phyloP scores from a whole-genome alignment of 2,888 invertebrate genomes.

The Stenchaetothrips biformis region DNA sequence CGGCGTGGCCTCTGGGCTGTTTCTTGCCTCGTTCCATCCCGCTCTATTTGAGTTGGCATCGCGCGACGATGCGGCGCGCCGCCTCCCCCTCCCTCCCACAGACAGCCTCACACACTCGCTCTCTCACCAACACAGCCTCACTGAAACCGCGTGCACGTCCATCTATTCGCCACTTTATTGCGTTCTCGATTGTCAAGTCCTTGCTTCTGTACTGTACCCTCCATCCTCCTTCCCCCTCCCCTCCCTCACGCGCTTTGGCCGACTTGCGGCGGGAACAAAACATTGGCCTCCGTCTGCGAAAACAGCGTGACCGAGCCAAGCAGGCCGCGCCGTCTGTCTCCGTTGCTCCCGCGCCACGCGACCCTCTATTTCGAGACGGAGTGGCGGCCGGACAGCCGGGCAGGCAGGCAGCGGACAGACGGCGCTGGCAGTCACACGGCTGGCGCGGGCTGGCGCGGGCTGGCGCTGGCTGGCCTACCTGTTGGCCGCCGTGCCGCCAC shows the following conservation, averaged over 20 bases:
- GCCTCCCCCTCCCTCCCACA: background rate
- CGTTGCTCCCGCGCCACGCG: background rate
- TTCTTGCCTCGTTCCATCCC: background rate
- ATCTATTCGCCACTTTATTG: background rate
- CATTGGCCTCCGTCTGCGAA: too few relatives aligned
- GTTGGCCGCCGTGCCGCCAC: conserved; percentile 51
- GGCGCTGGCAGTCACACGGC: background rate
- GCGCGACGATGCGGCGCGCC: background rate
- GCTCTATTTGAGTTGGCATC: conserved; percentile 21
- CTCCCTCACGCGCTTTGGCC: background rate
- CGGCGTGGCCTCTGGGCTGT: too few relatives aligned
- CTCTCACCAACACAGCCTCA: background rate
- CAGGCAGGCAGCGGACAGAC: too few relatives aligned
- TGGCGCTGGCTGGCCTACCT: too few relatives aligned
- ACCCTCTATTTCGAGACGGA: background rate
- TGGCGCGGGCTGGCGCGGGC: too few relatives aligned
- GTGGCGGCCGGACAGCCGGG: background rate
- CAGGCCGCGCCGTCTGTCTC: background rate
- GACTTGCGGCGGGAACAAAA: background rate
- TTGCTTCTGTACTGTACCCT: background rate
- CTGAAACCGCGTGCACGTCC: background rate
- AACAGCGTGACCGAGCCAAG: background rate
- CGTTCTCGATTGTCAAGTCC: background rate
- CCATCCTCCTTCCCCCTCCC: background rate
- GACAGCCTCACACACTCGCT: background rate